Base-by-base conservation (phyloP, 2,888 invertebrate genomes). In the Cremastinae sp. region DNA sequence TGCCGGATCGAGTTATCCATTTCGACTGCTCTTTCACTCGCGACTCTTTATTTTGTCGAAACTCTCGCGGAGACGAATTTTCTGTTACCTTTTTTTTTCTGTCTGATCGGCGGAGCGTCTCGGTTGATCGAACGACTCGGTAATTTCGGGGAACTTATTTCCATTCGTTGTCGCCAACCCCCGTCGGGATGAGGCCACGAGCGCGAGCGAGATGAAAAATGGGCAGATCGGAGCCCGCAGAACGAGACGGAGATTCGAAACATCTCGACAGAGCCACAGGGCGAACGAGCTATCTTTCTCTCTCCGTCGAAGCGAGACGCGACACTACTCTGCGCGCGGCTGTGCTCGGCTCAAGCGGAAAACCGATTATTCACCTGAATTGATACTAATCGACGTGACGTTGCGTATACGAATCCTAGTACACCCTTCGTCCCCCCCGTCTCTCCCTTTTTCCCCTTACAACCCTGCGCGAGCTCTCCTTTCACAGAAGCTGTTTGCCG, bases 291-390 rank as follows among this genome's bases (percentile, higher is more conserved):
- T 71, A 38, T 71, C 28, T 28, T 28, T 28, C 28, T 28, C 28
- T 28, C 28, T 28, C 28, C 28, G 5, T 28, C 70, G 41, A 41
- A 65, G 53, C 56, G 61, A 54, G 53, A 64, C 51, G 72, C 68
- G 62, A 53, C 61, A 49, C 38, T n/a, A n/a, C n/a, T n/a, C n/a
- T 38, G 51, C 58, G 58, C 2, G 28, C 59, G 70, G 70, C 53
- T 34, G 53, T 28, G 51, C 58, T 72, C 75, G 72, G 58, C 59
- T 72, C 68, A 64, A 73, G 68, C 72, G 68, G 75, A 76, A 76
- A 72, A 76, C 75, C 75, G 72, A 76, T 76, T 72, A 72, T 76
- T 76, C 75, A 76, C 75, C 75, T 72, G 72, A 76, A 76, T 76
- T 76, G 75, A 76, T 76, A 76, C 75, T 76, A 76, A 76, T 76